phyloP scores from a whole-genome alignment of 1,140 invertebrate genomes.

The Drosophila athabasca region DNA sequence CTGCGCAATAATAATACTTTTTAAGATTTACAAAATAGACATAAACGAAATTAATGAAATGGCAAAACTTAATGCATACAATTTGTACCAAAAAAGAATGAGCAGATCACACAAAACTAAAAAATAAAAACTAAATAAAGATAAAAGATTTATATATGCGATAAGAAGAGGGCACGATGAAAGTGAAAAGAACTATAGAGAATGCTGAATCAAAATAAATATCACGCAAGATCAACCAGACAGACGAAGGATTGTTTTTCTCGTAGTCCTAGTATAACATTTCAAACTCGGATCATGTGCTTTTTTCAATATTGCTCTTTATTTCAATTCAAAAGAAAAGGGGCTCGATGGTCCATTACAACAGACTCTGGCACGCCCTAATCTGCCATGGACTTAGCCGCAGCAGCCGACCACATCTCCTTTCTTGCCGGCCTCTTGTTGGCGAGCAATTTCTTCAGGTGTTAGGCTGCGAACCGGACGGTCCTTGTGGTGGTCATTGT shows the following conservation, averaged over 20 bases:
- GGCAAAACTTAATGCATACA: slow-evolving; percentile 55
- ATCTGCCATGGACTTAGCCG: slow-evolving; percentile 26
- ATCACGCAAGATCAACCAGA: slow-evolving; percentile 63
- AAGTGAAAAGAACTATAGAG: slow-evolving; percentile 50
- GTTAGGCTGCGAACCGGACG: slow-evolving; percentile 13
- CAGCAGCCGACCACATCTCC: slow-evolving; percentile 47
- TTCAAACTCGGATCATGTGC: neutral
- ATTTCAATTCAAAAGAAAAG: slow-evolving; percentile 40
- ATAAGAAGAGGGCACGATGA: slow-evolving; percentile 34
- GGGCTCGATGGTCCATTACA: slow-evolving; percentile 7
- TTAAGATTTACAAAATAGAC: slow-evolving; percentile 76
- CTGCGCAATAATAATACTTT: slow-evolving; percentile 76
- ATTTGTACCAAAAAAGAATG: slow-evolving; percentile 70
- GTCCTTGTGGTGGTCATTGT: neutral
- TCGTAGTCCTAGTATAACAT: neutral
- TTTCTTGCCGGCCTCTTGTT: neutral
- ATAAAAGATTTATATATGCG: slow-evolving; percentile 55
- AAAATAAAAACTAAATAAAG: slow-evolving; percentile 41
- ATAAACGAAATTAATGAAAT: slow-evolving; percentile 42
- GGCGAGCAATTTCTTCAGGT: neutral
- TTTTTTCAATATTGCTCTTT: slow-evolving; percentile 67
- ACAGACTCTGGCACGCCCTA: slow-evolving; percentile 2
- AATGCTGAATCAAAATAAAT: slow-evolving; percentile 77
- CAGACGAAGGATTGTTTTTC: slow-evolving; percentile 3
- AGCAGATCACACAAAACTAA: slow-evolving; percentile 46